phyloP scores from a whole-genome alignment of 64 coral and sea anemone genomes.

The Stichodactyla mertensii region DNA sequence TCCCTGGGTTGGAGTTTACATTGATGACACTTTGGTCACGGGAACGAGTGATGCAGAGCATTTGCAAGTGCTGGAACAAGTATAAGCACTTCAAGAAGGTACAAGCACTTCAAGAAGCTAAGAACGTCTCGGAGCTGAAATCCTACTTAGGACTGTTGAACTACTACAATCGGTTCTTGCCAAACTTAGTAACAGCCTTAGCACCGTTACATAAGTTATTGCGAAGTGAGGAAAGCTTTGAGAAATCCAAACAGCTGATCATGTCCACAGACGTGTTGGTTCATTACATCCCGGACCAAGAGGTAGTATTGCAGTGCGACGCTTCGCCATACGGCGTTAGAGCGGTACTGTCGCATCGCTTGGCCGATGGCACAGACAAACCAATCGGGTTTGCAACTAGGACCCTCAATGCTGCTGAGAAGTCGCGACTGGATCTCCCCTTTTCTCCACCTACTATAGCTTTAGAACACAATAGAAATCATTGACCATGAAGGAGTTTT shows the following conservation, averaged over 20 bases:
- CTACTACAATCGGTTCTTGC: background rate
- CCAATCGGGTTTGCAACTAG: no score
- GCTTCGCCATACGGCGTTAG: no score
- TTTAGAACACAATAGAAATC: no score
- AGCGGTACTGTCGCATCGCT: no score
- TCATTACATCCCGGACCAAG: background rate
- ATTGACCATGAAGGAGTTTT: no score
- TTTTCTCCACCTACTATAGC: no score
- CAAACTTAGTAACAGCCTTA: background rate
- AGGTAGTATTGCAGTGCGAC: no score
- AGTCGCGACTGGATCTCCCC: no score
- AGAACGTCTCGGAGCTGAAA: background rate
- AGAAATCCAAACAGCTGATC: background rate
- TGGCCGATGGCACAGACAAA: no score
- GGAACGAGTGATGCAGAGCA: constrained; percentile 27
- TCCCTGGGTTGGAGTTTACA: constrained; percentile 31
- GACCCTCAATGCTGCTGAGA: no score
- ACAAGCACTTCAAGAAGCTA: background rate
- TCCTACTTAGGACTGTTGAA: constrained; percentile 1
- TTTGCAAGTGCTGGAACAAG: constrained; percentile 20
- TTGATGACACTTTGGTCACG: constrained; percentile 44
- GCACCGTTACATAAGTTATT: background rate
- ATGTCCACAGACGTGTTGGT: background rate
- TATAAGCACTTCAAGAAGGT: constrained; percentile 15
- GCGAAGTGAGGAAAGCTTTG: background rate